phyloP scores from a whole-genome alignment of 2,797 vertebrate genomes.

The Danio jaintianensis region DNA sequence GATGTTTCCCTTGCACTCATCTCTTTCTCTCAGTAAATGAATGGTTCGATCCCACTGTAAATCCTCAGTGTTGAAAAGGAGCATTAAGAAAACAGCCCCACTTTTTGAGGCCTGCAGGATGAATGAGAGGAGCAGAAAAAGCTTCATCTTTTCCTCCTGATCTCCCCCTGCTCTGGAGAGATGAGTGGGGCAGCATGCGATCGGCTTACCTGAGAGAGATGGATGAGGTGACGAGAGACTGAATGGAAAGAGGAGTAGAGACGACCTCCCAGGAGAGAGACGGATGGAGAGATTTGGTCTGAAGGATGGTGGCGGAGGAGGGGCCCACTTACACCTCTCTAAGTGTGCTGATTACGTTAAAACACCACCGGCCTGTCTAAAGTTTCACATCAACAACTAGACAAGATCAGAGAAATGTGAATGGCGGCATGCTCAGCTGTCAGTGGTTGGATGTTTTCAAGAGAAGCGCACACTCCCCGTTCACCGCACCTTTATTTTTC shows the following conservation, averaged over 20 bases:
- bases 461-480: constrained; percentile 17
- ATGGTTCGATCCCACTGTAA: constrained; percentile 41
- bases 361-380: constrained; percentile 28
- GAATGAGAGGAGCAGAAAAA: constrained; percentile 13
- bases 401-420: constrained; percentile 41
- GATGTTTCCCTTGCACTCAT: background rate
- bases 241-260: constrained; percentile 39
- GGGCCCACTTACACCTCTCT: constrained; percentile 35
- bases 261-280: constrained; percentile 47
- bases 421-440: constrained; percentile 39
- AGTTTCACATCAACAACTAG: constrained; percentile 52
- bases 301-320: constrained; percentile 20
- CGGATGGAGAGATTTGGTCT: constrained; percentile 24
- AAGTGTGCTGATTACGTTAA: constrained; percentile 48
- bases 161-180: constrained; percentile 22
- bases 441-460: constrained; percentile 34
- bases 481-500: constrained; percentile 43
- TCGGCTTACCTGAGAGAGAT: constrained; percentile 53
- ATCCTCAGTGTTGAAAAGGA: constrained; percentile 57
- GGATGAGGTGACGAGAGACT: constrained; percentile 48
- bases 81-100: constrained; percentile 46
- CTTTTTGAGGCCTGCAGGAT: constrained; percentile 20
- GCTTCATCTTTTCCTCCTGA: constrained; percentile 21
- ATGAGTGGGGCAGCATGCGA: constrained; percentile 23
- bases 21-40: constrained; percentile 18